These are phyloP conservation scores for Mus musculus DNA, from an alignment of 2,113 vertebrate genomes.

Conservation along the genomic window DNA sequence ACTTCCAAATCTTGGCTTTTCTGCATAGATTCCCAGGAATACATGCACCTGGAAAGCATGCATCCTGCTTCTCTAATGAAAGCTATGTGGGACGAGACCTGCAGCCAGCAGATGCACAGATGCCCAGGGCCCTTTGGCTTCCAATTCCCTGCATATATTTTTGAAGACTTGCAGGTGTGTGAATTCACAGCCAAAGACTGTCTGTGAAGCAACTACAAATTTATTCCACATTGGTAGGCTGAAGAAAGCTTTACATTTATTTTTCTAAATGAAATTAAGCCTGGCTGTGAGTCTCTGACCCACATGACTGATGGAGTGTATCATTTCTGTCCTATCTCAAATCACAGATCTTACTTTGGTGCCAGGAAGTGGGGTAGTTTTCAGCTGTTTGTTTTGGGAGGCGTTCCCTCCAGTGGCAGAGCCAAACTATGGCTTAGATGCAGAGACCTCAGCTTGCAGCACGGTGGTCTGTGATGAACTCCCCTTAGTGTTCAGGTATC, in stretches of 20 bases:
- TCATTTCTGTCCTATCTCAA: neutral
- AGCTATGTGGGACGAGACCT: neutral
- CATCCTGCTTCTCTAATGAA: neutral
- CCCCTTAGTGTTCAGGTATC: neutral
- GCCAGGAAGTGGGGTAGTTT: neutral
- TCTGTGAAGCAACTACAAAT: neutral
- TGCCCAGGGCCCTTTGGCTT: neutral
- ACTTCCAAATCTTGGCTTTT: neutral
- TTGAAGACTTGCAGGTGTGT: neutral
- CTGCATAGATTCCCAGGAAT: neutral
- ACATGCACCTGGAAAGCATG: neutral
- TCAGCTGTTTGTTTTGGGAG: neutral
- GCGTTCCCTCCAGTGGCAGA: neutral
- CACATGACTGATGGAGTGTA: neutral
- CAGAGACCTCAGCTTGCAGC: neutral
- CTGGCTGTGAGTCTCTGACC: neutral
- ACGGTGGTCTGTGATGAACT: neutral
- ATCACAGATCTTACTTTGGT: neutral
- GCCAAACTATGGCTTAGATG: neutral
- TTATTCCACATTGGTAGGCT: neutral
- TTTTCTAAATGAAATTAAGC: slow-evolving; percentile 25
- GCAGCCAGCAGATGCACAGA: neutral
- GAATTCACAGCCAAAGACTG: neutral
- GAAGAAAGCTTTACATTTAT: slow-evolving; percentile 6
- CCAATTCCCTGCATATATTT: neutral